A percentile compares a stretch with the other conserved stretches of the same genome.
These are phyloP conservation scores for Vannuccia rotundouncinata DNA, from an alignment of 2,888 invertebrate genomes.

Conservation along the genomic window DNA sequence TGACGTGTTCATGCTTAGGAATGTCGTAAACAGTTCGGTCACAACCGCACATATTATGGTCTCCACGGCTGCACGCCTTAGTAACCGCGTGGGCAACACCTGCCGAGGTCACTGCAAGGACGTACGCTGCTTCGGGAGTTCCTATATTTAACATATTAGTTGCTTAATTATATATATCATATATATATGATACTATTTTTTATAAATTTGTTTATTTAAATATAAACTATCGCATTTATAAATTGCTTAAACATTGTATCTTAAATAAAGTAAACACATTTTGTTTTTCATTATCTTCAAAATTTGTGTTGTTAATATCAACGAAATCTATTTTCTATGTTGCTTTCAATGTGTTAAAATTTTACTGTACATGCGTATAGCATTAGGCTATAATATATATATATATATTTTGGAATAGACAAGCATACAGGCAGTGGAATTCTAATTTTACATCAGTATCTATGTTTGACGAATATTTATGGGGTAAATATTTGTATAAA, in stretches of 20 bases:
- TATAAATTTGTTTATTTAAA: neutral
- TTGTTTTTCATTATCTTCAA: too few species aligned
- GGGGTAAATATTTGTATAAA: too few species aligned
- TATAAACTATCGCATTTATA: neutral
- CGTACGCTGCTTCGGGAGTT: conserved; percentile 61
- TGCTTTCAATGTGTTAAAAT: too few species aligned
- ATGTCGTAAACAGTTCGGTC: conserved; percentile 62
- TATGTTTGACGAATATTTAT: too few species aligned
- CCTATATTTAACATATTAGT: conserved; percentile 48
- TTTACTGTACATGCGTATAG: too few species aligned
- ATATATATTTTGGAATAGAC: too few species aligned
- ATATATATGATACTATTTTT: neutral
- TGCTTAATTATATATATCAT: neutral
- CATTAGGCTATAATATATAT: too few species aligned
- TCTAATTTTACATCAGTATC: too few species aligned
- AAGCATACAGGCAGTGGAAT: too few species aligned
- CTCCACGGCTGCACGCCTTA: conserved; percentile 82
- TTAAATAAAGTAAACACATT: too few species aligned
- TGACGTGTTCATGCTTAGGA: neutral
- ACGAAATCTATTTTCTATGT: too few species aligned
- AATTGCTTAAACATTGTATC: neutral
- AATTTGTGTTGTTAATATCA: too few species aligned
- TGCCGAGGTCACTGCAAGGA: conserved; percentile 61
- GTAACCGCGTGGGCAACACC: conserved; percentile 80
- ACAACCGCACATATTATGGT: conserved; percentile 81